Evolutionary conservation across 2,888 invertebrate species (phyloP).

Genomic region (Barypeithes pellucidus): DNA sequence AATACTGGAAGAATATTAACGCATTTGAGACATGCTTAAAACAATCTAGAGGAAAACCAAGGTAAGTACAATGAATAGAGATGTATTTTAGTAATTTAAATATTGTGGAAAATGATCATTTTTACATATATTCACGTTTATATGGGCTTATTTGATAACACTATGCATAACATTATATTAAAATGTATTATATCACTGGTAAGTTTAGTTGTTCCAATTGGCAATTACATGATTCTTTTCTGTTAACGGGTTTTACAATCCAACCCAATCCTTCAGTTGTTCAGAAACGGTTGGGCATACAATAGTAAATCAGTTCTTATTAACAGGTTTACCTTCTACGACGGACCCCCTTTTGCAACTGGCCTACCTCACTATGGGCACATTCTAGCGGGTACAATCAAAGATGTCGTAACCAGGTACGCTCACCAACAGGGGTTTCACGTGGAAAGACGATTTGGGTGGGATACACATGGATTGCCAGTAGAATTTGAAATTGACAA

Average conservation of each 20-base stretch:
- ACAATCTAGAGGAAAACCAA: conserved; percentile 91
- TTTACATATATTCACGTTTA: no score
- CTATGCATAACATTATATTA: no score
- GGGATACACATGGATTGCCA: conserved; percentile 99
- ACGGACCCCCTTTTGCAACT: conserved; percentile 99
- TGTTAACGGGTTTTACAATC: no score
- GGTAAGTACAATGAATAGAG: conserved; percentile 70
- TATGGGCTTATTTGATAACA: no score
- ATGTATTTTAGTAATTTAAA: no score
- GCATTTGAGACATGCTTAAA: conserved; percentile 92
- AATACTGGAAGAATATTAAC: conserved; percentile 90
- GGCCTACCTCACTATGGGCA: conserved; percentile 99
- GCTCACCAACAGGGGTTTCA: conserved; percentile 96
- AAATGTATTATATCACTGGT: no score
- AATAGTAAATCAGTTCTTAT: background rate
- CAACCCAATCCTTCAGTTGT: no score
- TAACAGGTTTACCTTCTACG: conserved; percentile 92
- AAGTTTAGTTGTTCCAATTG: no score
- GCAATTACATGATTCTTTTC: no score
- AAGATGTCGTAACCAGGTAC: conserved; percentile 97
- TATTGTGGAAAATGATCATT: no score
- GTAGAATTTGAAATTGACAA: conserved; percentile 97
- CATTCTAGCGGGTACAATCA: conserved; percentile 97
- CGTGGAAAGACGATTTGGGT: conserved; percentile 95
- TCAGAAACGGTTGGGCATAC: no score